These are phyloP conservation scores for Helleia helle DNA, from an alignment of 2,888 invertebrate species.

Conservation along the genomic window DNA sequence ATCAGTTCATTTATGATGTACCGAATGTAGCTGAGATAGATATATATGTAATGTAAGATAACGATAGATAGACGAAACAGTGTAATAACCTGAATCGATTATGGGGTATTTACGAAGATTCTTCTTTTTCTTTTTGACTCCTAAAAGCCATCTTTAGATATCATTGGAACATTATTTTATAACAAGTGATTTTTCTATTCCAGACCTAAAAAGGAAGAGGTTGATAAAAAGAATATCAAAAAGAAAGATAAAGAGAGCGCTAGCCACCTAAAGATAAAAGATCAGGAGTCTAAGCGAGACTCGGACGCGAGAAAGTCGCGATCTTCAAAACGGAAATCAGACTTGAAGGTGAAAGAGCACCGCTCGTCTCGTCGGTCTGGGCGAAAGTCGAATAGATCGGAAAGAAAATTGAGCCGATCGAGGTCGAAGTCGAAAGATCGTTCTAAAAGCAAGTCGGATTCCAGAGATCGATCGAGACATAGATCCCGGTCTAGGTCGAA, in stretches of 20 bases:
- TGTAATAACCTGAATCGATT: too few species aligned
- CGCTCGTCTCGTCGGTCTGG: constrained; percentile 35
- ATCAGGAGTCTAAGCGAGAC: constrained; percentile 46
- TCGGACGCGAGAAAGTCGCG: constrained; percentile 44
- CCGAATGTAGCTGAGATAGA: too few species aligned
- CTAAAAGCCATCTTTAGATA: too few species aligned
- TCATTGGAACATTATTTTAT: too few species aligned
- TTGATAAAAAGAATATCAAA: constrained; percentile 27
- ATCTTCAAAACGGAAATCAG: constrained; percentile 44
- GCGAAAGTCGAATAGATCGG: constrained; percentile 20
- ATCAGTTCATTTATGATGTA: too few species aligned
- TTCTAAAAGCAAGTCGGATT: constrained; percentile 35
- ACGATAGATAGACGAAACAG: too few species aligned
- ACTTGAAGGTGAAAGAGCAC: constrained; percentile 40
- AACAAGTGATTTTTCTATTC: too few species aligned
- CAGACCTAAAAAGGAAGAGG: constrained; percentile 28
- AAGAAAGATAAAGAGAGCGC: constrained; percentile 26
- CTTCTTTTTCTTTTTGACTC: too few species aligned
- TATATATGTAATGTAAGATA: too few species aligned
- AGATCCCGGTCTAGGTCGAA: constrained; percentile 44
- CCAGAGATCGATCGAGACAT: constrained; percentile 35
- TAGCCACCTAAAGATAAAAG: constrained; percentile 37
- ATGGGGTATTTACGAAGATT: too few species aligned
- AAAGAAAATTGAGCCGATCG: constrained; percentile 34
- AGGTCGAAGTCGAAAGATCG: constrained; percentile 42